Percentiles rank a stretch among this genome's conserved stretches.
phyloP scores from a whole-genome alignment of 1,140 invertebrate species.

The Pteromalus puparum region DNA sequence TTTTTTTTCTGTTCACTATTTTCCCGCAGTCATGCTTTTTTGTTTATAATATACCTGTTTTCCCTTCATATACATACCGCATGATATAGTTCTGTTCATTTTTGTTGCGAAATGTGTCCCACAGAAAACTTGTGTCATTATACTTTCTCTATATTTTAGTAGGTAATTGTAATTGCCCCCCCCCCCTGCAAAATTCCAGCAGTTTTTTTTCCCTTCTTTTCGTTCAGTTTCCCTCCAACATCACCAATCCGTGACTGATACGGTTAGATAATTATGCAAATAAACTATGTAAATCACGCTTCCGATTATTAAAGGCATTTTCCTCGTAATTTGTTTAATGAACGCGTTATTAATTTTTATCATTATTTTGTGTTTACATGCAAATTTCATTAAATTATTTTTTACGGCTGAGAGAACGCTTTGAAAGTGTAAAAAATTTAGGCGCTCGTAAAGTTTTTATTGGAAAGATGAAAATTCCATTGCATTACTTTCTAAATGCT shows the following conservation, averaged over 20 bases:
- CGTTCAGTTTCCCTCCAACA: not conserved
- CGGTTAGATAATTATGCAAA: conserved; percentile 42
- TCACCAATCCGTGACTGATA: not conserved
- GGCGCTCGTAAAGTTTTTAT: not conserved
- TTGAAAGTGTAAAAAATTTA: not conserved
- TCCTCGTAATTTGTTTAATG: not conserved
- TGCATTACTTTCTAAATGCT: not conserved
- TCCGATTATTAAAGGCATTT: not conserved
- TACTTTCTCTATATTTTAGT: conserved; percentile 47
- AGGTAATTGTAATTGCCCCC: conserved; percentile 30
- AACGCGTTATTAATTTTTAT: not conserved
- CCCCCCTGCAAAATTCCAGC: not conserved
- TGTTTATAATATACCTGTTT: not conserved
- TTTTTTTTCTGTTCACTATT: not conserved
- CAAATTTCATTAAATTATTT: not conserved
- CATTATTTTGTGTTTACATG: not conserved
- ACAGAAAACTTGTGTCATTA: conserved; percentile 9
- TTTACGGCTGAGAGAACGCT: not conserved
- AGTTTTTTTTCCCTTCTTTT: conserved; percentile 15
- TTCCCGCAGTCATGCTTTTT: conserved; percentile 34
- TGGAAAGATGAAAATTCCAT: not conserved
- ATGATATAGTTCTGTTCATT: conserved; percentile 42
- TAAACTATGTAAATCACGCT: conserved; percentile 42
- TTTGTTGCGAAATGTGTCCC: conserved; percentile 41
- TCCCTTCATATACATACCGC: conserved; percentile 35